These are phyloP conservation scores for Gortyna flavago DNA, from an alignment of 2,888 invertebrate species.

Conservation along the genomic window DNA sequence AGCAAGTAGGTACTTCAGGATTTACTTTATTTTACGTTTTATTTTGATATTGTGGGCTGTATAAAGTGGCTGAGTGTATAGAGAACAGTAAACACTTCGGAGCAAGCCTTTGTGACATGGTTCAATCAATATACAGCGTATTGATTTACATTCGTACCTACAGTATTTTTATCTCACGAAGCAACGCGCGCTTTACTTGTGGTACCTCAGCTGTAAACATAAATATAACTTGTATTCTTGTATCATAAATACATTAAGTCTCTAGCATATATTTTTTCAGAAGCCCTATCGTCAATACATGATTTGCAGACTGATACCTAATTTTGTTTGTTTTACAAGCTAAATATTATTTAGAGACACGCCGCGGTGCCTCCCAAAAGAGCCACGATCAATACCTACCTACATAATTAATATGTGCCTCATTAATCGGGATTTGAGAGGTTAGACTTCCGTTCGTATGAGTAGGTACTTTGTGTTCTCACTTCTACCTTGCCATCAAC, in stretches of 20 bases:
- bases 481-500: neutral
- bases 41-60: neutral
- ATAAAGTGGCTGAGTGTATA: neutral
- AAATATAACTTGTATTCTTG: neutral
- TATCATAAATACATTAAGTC: neutral
- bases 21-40: conserved; percentile 1
- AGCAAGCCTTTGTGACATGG: conserved; percentile 14
- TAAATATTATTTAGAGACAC: neutral
- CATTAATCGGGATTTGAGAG: neutral
- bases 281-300: neutral
- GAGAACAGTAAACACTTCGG: conserved; percentile 21
- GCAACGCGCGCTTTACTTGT: neutral
- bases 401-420: neutral
- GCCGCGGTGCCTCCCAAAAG: neutral
- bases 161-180: neutral
- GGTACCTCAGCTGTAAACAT: neutral
- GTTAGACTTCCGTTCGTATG: neutral
- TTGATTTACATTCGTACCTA: neutral
- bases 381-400: conserved; percentile 1
- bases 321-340: neutral
- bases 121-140: conserved; percentile 5
- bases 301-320: neutral
- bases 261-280: neutral
- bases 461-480: neutral
- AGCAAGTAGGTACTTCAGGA: neutral